Evolutionary conservation across 2,888 invertebrate genomes (phyloP), one percentile per base, ranked within the genome.

Genomic region (Petrolisthes cinctipes): DNA sequence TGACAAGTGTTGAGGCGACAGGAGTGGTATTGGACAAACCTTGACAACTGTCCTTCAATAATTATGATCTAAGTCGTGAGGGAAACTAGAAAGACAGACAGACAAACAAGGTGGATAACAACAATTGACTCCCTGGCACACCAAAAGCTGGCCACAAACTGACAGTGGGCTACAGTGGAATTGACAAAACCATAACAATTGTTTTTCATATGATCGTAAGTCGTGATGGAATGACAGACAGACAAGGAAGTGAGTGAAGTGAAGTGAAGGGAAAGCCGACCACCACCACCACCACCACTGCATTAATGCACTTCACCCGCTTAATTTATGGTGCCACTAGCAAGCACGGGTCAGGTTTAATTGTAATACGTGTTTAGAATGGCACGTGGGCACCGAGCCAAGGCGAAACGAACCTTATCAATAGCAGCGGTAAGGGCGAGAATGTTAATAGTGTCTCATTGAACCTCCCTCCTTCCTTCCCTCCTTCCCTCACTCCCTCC

Each of bases 341-440:
- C 78, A 85, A 85, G 84, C 84, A 85, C 78, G 68, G 84, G 79
- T 79, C 84, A 85, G 79, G 79, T 79, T 79, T 85, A 85, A 85
- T 85, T 85, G 84, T 85, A 85, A 85, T 85, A 79, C 68, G 84
- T 85, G 84, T 85, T 85, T 66, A 79, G 84, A 85, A 85, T 78
- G 84, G 84, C 84, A 51, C 54, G 54, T 7, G 79, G 23, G 79
- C 6, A n/a, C 78, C 11, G 11, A 20, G 68, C 14, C 57, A 4
- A 57, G 53, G 66, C 37, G 68, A 68, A 78, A 51, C 11, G 51
- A 61, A n/a, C 79, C 79, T 85, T 68, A 68, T 78, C 57, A 9
- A 57, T 14, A 20, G 54, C 20, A 51, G 84, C n/a, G 5, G 3
- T 51, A 79, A 54, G 68, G 79, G 54, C 68, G 84, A 68, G 78